phyloP scores from a whole-genome alignment of 2,888 invertebrate genomes.

The Parelbella ahira region DNA sequence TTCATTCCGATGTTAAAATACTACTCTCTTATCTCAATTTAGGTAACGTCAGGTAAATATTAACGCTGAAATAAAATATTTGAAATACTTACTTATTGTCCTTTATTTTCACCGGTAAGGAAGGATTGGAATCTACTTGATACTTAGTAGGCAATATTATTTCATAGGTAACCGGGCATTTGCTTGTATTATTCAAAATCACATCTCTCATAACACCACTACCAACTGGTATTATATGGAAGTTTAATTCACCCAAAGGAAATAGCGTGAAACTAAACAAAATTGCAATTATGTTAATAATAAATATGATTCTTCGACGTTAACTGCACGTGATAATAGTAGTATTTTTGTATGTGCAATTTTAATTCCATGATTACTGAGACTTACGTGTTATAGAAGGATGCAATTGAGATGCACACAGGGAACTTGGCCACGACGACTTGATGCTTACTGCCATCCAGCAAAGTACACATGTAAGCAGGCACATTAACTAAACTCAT shows the following conservation, averaged over 20 bases:
- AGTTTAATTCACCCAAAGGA: constrained; percentile 80
- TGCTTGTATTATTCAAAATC: constrained; percentile 81
- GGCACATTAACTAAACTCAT: constrained; percentile 65
- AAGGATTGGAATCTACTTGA: constrained; percentile 32
- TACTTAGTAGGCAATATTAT: constrained; percentile 58
- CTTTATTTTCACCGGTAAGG: constrained; percentile 38
- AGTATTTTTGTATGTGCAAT: too few species aligned
- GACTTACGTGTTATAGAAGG: constrained; percentile 75
- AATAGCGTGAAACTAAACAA: constrained; percentile 77
- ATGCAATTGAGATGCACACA: constrained; percentile 63
- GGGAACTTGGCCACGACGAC: constrained; percentile 73
- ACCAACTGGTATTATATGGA: constrained; percentile 79
- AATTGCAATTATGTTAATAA: too few species aligned
- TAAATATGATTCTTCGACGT: too few species aligned
- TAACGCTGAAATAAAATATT: too few species aligned
- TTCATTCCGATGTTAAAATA: not conserved
- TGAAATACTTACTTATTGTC: constrained; percentile 48
- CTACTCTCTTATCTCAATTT: not conserved
- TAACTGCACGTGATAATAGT: too few species aligned
- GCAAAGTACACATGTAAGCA: constrained; percentile 60
- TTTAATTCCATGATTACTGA: too few species aligned
- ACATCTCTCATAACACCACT: constrained; percentile 75
- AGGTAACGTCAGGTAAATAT: too few species aligned
- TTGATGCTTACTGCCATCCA: constrained; percentile 68
- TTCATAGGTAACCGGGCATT: constrained; percentile 77